Evolutionary conservation across 1,140 invertebrate species (phyloP), one percentile per base, ranked within the genome.

Genomic region (Drosophila azteca): DNA sequence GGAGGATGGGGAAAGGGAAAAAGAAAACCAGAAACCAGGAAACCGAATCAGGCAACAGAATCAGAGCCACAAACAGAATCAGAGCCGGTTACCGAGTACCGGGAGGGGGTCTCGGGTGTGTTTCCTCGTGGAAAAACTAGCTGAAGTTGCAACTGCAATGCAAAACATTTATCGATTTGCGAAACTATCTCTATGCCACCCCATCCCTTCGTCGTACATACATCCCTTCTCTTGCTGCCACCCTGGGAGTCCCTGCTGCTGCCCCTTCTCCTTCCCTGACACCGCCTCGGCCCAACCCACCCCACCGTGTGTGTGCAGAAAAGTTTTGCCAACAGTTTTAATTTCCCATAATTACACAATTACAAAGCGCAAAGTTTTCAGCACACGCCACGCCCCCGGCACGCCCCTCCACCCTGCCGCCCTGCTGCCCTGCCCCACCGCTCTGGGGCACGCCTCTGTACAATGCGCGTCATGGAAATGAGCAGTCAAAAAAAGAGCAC

Each of bases 321-420:
- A 68, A 88, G 79, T 88, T 87, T 88, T 79, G 76, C 83, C 79
- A 88, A 88, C 83, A 88, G 83, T 88, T 88, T 88, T 88, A 88
- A 88, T 88, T 88, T 88, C 83, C 83, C 83, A 88, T 88, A 88
- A 88, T 88, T 88, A 88, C 83, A 88, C 83, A 88, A 88, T 88
- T 88, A 88, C 83, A 88, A 88, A 88, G 83, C 83, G 83, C 77
- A 88, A 88, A 88, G 83, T 88, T 88, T 88, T 88, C 82, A 85
- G 82, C 82, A 78, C 82, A 85, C 78, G 81, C 78, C 81, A 87
- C 82, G 83, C 82, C 82, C 53, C 45, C 69, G 55, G 22, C 22
- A 53, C 13, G 35, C 52, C n/a, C 35, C 26, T 1, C 11, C 22
- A 20, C 20, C 9, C 43, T 13, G n/a, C 39, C 65, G 43, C 61